phyloP scores from a whole-genome alignment of 2,113 vertebrate genomes.

The Ibidorhyncha struthersii region DNA sequence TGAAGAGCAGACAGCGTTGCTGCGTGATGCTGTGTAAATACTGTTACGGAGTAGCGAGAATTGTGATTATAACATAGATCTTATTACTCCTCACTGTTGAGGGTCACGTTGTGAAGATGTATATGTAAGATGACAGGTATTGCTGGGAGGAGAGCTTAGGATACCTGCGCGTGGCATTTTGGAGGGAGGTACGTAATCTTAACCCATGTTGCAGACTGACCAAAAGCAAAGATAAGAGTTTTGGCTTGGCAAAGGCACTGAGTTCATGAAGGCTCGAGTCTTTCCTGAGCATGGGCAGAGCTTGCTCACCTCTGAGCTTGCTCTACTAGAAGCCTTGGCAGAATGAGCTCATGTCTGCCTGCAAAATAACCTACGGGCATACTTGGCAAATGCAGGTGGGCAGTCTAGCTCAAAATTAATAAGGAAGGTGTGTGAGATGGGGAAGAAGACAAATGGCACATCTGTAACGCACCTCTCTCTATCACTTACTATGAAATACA shows the following conservation, averaged over 20 bases:
- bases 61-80: no score
- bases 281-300: neutral
- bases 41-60: no score
- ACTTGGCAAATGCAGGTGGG: neutral
- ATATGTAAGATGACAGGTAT: no score
- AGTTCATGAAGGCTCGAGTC: accelerated
- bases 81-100: no score
- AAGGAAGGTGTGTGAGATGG: neutral
- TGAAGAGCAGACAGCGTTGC: no score
- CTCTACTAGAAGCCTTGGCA: neutral
- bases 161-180: no score
- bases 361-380: neutral
- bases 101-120: no score
- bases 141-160: no score
- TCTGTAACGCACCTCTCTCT: neutral
- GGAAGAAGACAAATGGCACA: neutral
- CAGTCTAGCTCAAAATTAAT: neutral
- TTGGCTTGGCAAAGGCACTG: neutral
- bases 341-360: neutral
- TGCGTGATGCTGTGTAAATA: no score
- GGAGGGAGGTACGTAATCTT: no score
- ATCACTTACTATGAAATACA: neutral
- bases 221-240: neutral
- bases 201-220: neutral
- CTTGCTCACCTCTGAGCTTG: neutral